Base-by-base conservation (phyloP, 2,113 vertebrate genomes). In the Lophochroa leadbeateri region DNA sequence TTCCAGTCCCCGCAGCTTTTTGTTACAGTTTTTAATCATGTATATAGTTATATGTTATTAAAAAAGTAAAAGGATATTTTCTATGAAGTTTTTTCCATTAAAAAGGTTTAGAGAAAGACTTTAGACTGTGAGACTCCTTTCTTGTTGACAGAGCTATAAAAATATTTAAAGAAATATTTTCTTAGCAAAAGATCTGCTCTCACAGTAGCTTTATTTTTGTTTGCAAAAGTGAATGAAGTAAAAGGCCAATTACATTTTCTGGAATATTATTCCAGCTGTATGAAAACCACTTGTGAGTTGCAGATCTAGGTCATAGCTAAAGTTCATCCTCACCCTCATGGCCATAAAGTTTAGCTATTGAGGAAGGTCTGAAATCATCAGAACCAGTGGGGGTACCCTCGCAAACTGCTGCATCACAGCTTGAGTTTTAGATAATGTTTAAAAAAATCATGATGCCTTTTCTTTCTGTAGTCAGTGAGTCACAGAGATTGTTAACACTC, bases 1-100 rank as follows among this genome's bases (percentile, higher is more conserved):
- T 88, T 72, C 85, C 84, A 88, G 78, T 97, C 98, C 98, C 97
- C 97, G 97, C 86, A 96, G 98, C 97, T 98, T 97, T 94, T 91
- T 95, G 87, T 95, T 93, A 96, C 97, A 97, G 96, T 96, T 97
- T 98, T 98, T 98, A 98, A 98, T 98, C 97, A 97, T 98, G 98
- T 98, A 97, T 98, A 98, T 98, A 97, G 97, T 98, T 98, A 98
- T 98, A 97, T 98, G 97, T 97, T 98, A 98, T 98, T 98, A 99
- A 98, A 97, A 98, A 97, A 98, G 97, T 97, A 98, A 97, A 90
- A 95, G 91, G 96, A 96, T 98, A 96, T 88, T 96, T 93, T 98
- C 97, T 98, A 97, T 98, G 97, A 98, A 96, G 69, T 95, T 97
- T 97, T 97, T 98, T 98, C 96, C 97, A 98, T 98, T 98, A 98